These are phyloP conservation scores for Centropus bengalensis DNA, from an alignment of 2,113 vertebrate genomes.

Conservation along the genomic window DNA sequence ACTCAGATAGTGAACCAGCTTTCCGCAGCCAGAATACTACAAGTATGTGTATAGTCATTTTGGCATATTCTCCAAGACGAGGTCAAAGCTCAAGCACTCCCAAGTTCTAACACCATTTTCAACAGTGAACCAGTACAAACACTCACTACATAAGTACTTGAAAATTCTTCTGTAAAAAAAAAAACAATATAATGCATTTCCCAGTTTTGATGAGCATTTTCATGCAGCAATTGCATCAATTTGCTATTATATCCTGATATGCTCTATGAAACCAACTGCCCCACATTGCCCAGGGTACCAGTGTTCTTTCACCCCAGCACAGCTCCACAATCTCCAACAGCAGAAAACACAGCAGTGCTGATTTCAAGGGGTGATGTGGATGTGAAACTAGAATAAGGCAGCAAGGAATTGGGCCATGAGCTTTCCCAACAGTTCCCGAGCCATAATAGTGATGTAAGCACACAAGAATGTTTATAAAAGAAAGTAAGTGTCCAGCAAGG, in stretches of 20 bases:
- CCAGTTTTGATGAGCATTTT: background rate
- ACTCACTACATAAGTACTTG: background rate
- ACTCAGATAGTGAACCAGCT: background rate
- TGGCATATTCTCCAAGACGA: background rate
- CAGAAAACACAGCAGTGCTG: background rate
- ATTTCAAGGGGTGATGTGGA: background rate
- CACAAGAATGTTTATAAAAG: background rate
- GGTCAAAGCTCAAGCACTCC: background rate
- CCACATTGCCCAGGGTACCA: background rate
- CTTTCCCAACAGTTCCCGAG: background rate
- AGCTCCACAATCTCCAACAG: background rate
- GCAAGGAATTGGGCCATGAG: background rate
- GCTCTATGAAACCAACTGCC: background rate
- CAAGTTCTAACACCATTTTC: background rate
- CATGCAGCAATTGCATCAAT: background rate
- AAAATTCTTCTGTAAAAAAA: background rate
- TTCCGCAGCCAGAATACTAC: background rate
- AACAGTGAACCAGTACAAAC: background rate
- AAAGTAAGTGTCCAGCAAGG: background rate
- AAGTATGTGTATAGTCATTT: background rate
- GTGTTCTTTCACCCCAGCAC: rapidly evolving
- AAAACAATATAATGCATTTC: background rate
- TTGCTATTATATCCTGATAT: rapidly evolving
- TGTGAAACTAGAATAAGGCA: background rate
- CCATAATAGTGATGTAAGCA: background rate